Evolutionary conservation across 2,888 invertebrate species (phyloP).

Genomic region (Sympetrum striolatum): DNA sequence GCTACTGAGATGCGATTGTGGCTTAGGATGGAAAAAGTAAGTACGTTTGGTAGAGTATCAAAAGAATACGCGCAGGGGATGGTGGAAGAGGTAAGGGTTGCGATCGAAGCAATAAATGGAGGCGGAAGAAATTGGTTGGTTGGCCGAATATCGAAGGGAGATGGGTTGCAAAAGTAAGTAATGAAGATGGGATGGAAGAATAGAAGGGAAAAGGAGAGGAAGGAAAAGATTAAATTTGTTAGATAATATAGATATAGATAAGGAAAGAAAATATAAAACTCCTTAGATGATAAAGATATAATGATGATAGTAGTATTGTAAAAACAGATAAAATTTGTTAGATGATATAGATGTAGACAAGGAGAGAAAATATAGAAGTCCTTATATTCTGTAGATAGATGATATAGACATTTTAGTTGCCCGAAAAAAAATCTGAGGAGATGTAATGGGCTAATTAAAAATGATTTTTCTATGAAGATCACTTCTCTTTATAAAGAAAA

Average conservation of each 20-base stretch:
- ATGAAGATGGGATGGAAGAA: background rate
- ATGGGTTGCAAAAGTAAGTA: background rate
- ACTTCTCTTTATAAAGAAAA: no score
- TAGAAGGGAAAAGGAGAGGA: background rate
- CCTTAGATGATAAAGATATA: no score
- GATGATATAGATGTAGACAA: no score
- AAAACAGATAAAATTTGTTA: no score
- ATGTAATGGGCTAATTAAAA: no score
- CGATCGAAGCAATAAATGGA: background rate
- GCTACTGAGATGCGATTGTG: background rate
- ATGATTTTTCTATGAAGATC: no score
- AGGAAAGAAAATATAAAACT: background rate
- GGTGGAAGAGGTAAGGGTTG: background rate
- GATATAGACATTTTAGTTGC: no score
- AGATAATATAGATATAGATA: background rate
- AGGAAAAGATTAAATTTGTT: background rate
- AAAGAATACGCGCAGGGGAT: background rate
- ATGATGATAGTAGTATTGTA: no score
- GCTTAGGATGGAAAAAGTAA: background rate
- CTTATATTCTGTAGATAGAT: no score
- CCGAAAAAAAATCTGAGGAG: no score
- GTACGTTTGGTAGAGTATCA: background rate
- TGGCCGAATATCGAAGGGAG: background rate
- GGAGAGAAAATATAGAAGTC: no score
- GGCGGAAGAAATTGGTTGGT: background rate